Conservation (phyloP, 2,888 invertebrate species). For the Rhagonycha fulva region DNA sequence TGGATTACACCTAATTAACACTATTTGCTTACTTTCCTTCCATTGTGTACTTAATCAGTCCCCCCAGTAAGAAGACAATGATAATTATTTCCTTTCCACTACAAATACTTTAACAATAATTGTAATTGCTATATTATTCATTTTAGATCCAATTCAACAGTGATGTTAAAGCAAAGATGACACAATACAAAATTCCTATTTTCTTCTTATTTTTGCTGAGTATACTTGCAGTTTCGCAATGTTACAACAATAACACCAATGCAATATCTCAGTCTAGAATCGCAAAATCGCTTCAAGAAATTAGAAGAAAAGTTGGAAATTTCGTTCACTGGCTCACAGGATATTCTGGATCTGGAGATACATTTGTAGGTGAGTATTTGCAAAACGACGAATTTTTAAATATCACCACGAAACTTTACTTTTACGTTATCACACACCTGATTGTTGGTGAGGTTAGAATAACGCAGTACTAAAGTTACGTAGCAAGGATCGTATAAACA, state of each 20-base stretch:
- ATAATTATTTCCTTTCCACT: not conserved
- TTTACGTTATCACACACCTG: too few relatives aligned
- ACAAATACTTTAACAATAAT: not conserved
- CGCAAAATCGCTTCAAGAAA: slow-evolving; percentile 4
- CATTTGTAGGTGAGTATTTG: slow-evolving; percentile 26
- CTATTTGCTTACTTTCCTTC: not conserved
- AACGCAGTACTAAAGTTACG: too few relatives aligned
- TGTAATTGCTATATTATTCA: not conserved
- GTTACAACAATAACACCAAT: slow-evolving; percentile 12
- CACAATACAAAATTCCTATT: not conserved
- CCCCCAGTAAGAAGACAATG: not conserved
- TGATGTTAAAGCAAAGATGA: not conserved
- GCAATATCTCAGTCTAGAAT: slow-evolving; percentile 6
- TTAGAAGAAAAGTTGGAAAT: slow-evolving; percentile 11
- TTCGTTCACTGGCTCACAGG: slow-evolving; percentile 26
- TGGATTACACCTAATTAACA: not conserved
- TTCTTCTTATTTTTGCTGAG: not conserved
- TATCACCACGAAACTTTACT: not conserved
- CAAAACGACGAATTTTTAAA: not conserved
- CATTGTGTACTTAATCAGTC: not conserved
- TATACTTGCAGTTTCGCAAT: slow-evolving; percentile 12
- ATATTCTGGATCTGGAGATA: slow-evolving; percentile 12
- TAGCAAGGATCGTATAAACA: not conserved
- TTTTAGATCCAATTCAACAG: not conserved
- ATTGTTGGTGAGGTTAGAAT: too few relatives aligned